Percentiles rank a stretch among this genome's conserved stretches.
Conservation (phyloP, 1,140 invertebrate species). For the Ceratosolen solmsi region DNA sequence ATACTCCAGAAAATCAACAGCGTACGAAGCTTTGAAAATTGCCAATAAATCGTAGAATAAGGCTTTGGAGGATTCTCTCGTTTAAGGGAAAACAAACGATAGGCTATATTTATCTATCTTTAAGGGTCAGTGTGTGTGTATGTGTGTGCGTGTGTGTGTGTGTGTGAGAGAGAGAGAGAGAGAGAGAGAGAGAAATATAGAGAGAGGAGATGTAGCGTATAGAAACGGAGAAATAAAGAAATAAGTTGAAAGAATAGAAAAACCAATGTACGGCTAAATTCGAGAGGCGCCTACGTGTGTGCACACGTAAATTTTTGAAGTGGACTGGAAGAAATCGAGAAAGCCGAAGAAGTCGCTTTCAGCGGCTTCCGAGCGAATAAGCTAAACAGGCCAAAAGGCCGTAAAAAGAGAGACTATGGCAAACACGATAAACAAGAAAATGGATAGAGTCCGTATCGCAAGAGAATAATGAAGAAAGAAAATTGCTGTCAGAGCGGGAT, state of each 20-base stretch:
- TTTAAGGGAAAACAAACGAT: conserved; percentile 35
- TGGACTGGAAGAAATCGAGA: no score
- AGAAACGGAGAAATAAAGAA: background rate
- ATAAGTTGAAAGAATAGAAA: background rate
- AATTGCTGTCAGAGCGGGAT: background rate
- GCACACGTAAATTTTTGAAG: background rate
- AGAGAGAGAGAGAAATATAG: background rate
- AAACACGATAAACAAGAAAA: background rate
- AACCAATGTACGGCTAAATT: background rate
- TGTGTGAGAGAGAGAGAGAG: background rate
- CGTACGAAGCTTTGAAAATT: conserved; percentile 39
- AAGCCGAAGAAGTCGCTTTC: background rate
- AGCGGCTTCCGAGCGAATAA: background rate
- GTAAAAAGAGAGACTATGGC: background rate
- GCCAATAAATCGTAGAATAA: conserved; percentile 44
- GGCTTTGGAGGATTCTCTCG: conserved; percentile 13
- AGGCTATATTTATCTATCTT: conserved; percentile 9
- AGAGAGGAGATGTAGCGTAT: background rate
- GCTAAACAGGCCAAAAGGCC: background rate
- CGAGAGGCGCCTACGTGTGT: background rate
- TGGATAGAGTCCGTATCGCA: background rate
- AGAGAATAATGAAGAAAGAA: conserved; percentile 1
- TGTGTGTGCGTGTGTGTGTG: no score
- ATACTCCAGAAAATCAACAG: conserved; percentile 24
- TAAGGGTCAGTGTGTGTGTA: no score